These are phyloP conservation scores for Anser brachyrhynchus DNA, from an alignment of 2,113 vertebrate genomes.

Conservation along the genomic window DNA sequence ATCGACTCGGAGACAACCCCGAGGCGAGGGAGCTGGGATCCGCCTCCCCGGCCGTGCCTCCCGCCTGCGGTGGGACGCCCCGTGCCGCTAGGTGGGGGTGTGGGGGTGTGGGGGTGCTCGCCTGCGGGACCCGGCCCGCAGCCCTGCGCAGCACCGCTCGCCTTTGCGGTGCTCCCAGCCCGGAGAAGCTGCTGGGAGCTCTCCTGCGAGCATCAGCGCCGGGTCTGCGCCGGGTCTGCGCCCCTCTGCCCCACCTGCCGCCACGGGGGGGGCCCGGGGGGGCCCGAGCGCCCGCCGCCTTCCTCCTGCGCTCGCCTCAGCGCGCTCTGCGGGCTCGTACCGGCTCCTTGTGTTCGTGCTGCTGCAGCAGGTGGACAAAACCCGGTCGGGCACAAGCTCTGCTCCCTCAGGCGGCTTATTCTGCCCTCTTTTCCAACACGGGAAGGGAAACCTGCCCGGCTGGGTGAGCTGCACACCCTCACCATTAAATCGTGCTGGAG, in stretches of 20 bases:
- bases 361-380: no score
- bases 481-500: no score
- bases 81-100: conserved; percentile 54
- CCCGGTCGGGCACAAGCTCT: no score
- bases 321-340: no score
- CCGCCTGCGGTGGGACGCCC: background rate
- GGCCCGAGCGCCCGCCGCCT: fast-evolving
- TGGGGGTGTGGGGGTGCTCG: conserved; percentile 27
- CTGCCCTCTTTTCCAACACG: no score
- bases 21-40: background rate
- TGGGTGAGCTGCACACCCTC: no score
- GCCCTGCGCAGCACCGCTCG: fast-evolving
- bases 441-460: no score
- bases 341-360: no score
- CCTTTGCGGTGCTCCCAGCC: fast-evolving
- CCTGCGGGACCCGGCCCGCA: background rate
- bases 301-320: fast-evolving
- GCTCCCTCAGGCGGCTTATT: no score
- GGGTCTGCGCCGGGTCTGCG: fast-evolving
- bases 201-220: fast-evolving
- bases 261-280: background rate
- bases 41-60: background rate
- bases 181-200: fast-evolving
- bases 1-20: background rate
- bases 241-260: fast-evolving